A percentile compares a stretch with the other conserved stretches of the same genome.
Evolutionary conservation across 2,113 vertebrate species (phyloP).

Genomic region (Alectura lathami): DNA sequence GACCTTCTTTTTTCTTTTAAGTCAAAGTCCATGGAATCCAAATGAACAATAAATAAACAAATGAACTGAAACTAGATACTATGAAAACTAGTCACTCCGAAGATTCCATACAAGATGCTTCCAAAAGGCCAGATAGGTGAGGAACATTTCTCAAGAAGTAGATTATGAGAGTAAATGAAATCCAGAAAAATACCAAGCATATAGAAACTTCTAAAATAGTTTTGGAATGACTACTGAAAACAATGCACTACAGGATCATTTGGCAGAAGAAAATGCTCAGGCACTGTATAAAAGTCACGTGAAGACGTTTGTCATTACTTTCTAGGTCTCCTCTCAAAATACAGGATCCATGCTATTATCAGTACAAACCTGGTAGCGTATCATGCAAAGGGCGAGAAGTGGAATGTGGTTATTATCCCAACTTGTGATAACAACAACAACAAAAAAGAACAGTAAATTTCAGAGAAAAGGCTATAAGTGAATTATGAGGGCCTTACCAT

Average conservation of each 20-base stretch:
- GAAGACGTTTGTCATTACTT: neutral
- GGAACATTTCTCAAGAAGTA: conserved; percentile 6
- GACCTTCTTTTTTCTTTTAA: neutral
- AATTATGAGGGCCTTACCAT: neutral
- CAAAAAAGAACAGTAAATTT: conserved; percentile 39
- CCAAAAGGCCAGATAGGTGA: neutral
- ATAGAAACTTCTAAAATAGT: neutral
- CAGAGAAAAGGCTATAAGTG: neutral
- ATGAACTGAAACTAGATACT: conserved; percentile 17
- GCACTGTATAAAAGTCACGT: neutral
- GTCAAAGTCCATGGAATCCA: neutral
- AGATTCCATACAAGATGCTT: neutral
- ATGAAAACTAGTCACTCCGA: neutral
- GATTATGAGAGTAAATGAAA: neutral
- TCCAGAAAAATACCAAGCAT: neutral
- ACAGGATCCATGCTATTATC: neutral
- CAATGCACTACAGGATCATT: neutral
- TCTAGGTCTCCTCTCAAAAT: neutral
- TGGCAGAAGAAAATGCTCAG: neutral
- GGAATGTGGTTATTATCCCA: conserved; percentile 43
- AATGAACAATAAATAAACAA: conserved; percentile 56
- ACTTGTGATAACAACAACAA: neutral
- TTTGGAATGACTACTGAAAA: neutral
- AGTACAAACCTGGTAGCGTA: neutral
- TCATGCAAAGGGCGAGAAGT: neutral